Conservation (phyloP, 2,888 invertebrate genomes). For the Lumbricus terrestris region DNA sequence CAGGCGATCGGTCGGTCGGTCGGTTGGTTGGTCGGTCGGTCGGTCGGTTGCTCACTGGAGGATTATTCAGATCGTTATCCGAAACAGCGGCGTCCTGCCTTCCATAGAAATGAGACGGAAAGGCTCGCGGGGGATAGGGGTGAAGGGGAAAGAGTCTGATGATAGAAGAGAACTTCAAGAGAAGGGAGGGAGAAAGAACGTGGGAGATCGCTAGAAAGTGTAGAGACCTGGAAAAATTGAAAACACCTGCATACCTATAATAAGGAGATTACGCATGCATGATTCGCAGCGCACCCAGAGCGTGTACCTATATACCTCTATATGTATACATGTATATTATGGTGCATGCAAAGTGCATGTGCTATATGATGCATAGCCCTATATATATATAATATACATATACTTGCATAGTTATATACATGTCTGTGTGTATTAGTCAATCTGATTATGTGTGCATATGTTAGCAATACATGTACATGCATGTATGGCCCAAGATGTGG, state of each 20-base stretch:
- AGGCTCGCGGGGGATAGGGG: neutral
- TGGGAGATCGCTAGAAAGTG: neutral
- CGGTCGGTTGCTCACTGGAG: too few species aligned
- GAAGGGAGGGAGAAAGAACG: neutral
- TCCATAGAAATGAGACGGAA: neutral
- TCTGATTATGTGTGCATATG: too few species aligned
- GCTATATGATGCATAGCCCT: too few species aligned
- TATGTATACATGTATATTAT: neutral
- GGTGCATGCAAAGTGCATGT: neutral
- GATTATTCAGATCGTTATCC: neutral
- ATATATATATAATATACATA: too few species aligned
- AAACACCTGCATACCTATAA: neutral
- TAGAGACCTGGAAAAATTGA: neutral
- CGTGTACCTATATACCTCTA: too few species aligned
- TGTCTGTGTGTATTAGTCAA: too few species aligned
- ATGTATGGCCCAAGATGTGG: too few species aligned
- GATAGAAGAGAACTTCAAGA: too few species aligned
- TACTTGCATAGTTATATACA: too few species aligned
- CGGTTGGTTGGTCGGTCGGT: too few species aligned
- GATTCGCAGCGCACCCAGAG: neutral
- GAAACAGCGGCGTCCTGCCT: neutral
- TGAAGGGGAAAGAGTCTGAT: neutral
- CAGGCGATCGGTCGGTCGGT: too few species aligned
- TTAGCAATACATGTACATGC: too few species aligned
- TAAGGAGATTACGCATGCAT: conserved; percentile 3